Percentiles rank a stretch among this genome's conserved stretches.
These are phyloP conservation scores for Drosophila vallismaia DNA, from an alignment of 2,888 invertebrate genomes.

Conservation along the genomic window DNA sequence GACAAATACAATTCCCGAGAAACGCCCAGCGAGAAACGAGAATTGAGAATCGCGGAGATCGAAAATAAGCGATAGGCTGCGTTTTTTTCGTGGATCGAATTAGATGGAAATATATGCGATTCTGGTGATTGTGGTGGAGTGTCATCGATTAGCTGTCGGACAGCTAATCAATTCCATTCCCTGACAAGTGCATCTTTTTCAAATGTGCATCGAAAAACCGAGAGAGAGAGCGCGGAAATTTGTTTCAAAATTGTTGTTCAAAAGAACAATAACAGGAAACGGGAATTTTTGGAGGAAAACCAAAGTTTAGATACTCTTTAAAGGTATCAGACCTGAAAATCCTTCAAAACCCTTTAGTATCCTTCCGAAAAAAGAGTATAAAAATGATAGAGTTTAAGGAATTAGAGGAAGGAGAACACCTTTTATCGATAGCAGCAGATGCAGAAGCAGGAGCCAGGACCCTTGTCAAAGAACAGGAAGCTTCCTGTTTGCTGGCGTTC, in stretches of 20 bases:
- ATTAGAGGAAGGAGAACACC: constrained; percentile 1
- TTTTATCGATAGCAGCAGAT: constrained; percentile 59
- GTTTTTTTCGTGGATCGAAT: background rate
- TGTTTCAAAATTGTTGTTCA: background rate
- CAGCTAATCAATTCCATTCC: constrained; percentile 72
- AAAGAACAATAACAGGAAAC: constrained; percentile 7
- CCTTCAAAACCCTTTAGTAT: no score
- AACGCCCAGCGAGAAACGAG: background rate
- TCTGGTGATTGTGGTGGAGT: constrained; percentile 37
- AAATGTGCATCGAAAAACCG: constrained; percentile 41
- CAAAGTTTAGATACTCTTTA: background rate
- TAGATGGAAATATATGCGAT: constrained; percentile 40
- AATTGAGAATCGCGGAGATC: background rate
- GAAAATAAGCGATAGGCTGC: constrained; percentile 3
- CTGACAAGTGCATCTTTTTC: constrained; percentile 71
- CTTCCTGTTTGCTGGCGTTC: constrained; percentile 33
- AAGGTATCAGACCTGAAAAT: no score
- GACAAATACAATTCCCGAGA: constrained; percentile 21
- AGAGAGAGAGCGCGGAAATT: background rate
- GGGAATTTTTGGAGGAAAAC: background rate
- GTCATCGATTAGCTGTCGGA: constrained; percentile 78
- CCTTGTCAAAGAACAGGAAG: constrained; percentile 66
- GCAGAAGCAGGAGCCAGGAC: constrained; percentile 30
- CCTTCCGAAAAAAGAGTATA: background rate
- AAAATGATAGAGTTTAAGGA: constrained; percentile 2